Percentiles rank a stretch among this genome's conserved stretches.
Evolutionary conservation across 2,888 invertebrate species (phyloP).

Genomic region (Chesias legatella): DNA sequence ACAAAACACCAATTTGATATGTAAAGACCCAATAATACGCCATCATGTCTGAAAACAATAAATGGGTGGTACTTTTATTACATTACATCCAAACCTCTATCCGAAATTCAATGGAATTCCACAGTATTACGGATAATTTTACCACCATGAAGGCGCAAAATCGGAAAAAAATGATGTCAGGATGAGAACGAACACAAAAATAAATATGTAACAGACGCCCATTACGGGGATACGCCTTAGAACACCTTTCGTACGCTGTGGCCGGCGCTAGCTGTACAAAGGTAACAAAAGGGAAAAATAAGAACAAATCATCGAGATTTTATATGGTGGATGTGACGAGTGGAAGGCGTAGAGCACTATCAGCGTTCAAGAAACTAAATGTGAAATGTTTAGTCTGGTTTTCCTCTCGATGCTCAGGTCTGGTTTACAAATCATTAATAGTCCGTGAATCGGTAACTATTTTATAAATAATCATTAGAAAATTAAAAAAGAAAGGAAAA

Average conservation of each 20-base stretch:
- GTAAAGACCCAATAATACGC: too few species aligned
- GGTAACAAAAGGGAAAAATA: conserved; percentile 71
- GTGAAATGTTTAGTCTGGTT: too few species aligned
- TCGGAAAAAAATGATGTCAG: conserved; percentile 62
- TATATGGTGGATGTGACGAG: conserved; percentile 32
- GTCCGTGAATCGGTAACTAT: too few species aligned
- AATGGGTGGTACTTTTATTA: too few species aligned
- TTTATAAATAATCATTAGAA: too few species aligned
- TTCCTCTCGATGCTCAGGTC: too few species aligned
- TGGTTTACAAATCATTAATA: too few species aligned
- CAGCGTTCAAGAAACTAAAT: too few species aligned
- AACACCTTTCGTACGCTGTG: conserved; percentile 71
- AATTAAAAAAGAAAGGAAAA: too few species aligned
- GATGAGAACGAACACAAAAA: conserved; percentile 76
- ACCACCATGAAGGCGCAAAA: conserved; percentile 75
- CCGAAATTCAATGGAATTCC: conserved; percentile 10
- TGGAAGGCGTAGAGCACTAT: conserved; percentile 14
- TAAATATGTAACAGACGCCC: conserved; percentile 76
- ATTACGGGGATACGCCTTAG: conserved; percentile 68
- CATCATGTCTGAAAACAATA: too few species aligned
- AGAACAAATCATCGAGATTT: conserved; percentile 51
- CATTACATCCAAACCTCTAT: conserved; percentile 28
- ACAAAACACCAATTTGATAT: too few species aligned
- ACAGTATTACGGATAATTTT: conserved; percentile 17
- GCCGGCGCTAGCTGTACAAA: conserved; percentile 78